Evolutionary conservation across 2,113 vertebrate species (phyloP).

Genomic region (Thryonomys swinderianus): DNA sequence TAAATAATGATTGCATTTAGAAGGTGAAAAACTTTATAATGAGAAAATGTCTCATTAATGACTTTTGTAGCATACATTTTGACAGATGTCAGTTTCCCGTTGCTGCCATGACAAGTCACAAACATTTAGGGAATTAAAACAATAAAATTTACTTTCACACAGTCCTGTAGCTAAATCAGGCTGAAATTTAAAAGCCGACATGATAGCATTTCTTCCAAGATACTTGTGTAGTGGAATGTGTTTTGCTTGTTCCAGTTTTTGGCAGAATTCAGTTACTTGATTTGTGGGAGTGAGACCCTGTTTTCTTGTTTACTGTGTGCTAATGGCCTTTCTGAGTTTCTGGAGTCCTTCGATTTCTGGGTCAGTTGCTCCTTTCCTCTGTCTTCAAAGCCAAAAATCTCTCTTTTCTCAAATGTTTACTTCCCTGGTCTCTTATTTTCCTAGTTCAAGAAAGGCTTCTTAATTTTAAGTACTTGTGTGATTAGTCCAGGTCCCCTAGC

Average conservation of each 20-base stretch:
- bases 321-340: not conserved
- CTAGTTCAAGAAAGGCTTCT: not conserved
- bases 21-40: not conserved
- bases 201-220: not conserved
- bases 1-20: conserved; percentile 33
- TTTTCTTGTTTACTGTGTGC: not conserved
- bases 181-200: not conserved
- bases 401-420: not conserved
- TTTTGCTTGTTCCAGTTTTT: not conserved
- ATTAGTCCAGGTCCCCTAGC: not conserved
- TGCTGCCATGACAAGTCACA: not conserved
- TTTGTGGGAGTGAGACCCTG: not conserved
- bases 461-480: not conserved
- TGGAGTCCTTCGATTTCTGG: not conserved
- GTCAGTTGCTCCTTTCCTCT: not conserved
- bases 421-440: not conserved
- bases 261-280: not conserved
- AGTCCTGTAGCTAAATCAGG: not conserved
- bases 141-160: not conserved
- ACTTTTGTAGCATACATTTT: not conserved
- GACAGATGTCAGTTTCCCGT: not conserved
- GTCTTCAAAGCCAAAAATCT: not conserved
- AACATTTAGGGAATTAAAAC: not conserved
- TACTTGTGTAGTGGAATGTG: not conserved
- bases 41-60: conserved; percentile 34